Base-by-base conservation (phyloP, 1,140 invertebrate genomes). In the Lordiphosa mommai region DNA sequence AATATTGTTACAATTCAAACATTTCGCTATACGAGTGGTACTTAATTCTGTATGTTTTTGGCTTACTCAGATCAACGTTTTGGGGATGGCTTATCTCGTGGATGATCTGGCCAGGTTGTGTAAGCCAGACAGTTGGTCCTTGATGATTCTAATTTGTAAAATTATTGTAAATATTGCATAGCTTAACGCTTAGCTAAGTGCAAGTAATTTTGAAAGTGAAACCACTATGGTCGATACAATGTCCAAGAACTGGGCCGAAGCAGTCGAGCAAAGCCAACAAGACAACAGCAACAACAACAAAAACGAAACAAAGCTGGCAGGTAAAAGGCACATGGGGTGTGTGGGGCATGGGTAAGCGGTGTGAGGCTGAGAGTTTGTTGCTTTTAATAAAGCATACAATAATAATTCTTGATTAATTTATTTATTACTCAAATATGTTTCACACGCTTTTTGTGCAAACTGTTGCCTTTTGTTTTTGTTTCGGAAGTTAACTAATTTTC, bases 191-290 rank as follows among this genome's bases (percentile, higher is more conserved):
- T 50, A 47, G 44, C 12, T 29, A 27, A 67, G 36, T 63, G 20
- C 30, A 46, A 29, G 34, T 30, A 44, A 55, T 50, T 72, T 66
- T 48, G 68, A 72, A 72, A 72, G 70, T 72, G 47, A 71, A 71
- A 53, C 67, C 48, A 36, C 23, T 27, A 6, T 23, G 41, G 20
- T 53, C 47, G 29, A 61, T 66, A n/a, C 44, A 61, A 17, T 13
- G 43, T 41, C 56, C 41, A 66, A 72, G 70, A 72, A 72, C 70
- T 72, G 47, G 70, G 70, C 57, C 68, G 55, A 72, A 56, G 16
- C 68, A 72, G 36, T 56, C 68, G 49, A 72, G 38, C 69, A 72
- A 61, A 53, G 23, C 53, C 59, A 43, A 60, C 38, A 33, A 47
- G 41, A 41, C 49, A 27, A 14, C 20, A 37, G 46, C 14, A 32